Evolutionary conservation across 1,140 invertebrate species (phyloP), one percentile per base, ranked within the genome.

Genomic region (Colletes latitarsis): DNA sequence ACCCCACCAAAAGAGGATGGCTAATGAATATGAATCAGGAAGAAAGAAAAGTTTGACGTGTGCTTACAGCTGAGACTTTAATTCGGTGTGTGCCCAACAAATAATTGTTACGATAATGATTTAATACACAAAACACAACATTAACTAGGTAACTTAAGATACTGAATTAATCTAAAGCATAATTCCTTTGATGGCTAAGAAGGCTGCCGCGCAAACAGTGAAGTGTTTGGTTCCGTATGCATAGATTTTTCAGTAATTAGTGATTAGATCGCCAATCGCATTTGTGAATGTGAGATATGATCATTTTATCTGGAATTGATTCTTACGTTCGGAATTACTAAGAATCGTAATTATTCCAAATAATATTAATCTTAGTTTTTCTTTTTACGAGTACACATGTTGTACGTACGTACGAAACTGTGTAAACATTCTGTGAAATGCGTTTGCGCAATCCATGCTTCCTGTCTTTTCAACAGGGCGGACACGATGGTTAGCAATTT

Each of bases 1-100:
- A 97, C 96, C 86, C 97, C 97, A 39, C 97, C 97, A 12, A 97
- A 97, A 92, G 97, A 97, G 94, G 97, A 97, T 92, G 97, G 97
- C 94, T 97, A 97, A 96, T 94, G 84, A 88, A 84, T 75, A 77
- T 74, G 58, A 73, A 81, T 81, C 80, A 63, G 49, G 21, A 80
- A 81, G 55, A 69, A 89, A 74, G 58, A 84, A 89, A 81, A 88
- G 82, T 86, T 86, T 87, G 86, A 91, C 87, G 88, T 87, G 90
- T 91, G 91, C 88, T 91, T 91, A 91, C 85, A 90, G 89, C 88
- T 91, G 90, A 92, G 92, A 93, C 91, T 92, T 92, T 92, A 89
- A 90, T 92, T 92, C 91, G 91, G 89, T 91, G 89, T 91, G 91
- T 91, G 91, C 88, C 91, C 92, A 92, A 92, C 76, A 91, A 91